phyloP scores from a whole-genome alignment of 2,888 invertebrate species.

The Dasypogon diadema region DNA sequence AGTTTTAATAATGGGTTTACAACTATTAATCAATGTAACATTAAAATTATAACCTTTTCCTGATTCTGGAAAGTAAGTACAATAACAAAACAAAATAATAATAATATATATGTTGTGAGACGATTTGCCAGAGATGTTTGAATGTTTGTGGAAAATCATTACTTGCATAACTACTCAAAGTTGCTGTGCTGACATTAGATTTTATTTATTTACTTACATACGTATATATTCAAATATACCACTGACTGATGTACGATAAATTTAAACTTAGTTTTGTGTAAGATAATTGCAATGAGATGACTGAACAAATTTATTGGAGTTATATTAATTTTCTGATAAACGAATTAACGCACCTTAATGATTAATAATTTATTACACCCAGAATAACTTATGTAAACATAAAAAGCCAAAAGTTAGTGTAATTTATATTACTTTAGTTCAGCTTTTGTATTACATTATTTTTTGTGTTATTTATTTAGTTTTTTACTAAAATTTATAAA shows the following conservation, averaged over 20 bases:
- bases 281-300: neutral
- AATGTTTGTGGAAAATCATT: too few species aligned
- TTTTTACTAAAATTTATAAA: conserved; percentile 33
- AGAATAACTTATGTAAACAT: conserved; percentile 9
- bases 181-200: too few species aligned
- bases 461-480: conserved; percentile 35
- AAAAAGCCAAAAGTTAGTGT: conserved; percentile 38
- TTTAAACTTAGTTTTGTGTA: neutral
- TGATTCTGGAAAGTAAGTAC: neutral
- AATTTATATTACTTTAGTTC: conserved; percentile 25
- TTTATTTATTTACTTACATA: too few species aligned
- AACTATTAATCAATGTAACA: too few species aligned
- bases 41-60: too few species aligned
- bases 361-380: neutral
- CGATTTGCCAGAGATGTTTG: conserved; percentile 56
- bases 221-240: too few species aligned
- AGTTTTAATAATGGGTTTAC: too few species aligned
- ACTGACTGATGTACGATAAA: neutral
- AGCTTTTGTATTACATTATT: conserved; percentile 16
- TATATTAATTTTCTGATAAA: conserved; percentile 37
- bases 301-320: neutral
- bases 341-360: conserved; percentile 42
- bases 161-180: too few species aligned
- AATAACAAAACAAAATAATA: conserved; percentile 38
- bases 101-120: conserved; percentile 59